phyloP scores from a whole-genome alignment of 2,888 invertebrate genomes.

The Monochamus alternatus region DNA sequence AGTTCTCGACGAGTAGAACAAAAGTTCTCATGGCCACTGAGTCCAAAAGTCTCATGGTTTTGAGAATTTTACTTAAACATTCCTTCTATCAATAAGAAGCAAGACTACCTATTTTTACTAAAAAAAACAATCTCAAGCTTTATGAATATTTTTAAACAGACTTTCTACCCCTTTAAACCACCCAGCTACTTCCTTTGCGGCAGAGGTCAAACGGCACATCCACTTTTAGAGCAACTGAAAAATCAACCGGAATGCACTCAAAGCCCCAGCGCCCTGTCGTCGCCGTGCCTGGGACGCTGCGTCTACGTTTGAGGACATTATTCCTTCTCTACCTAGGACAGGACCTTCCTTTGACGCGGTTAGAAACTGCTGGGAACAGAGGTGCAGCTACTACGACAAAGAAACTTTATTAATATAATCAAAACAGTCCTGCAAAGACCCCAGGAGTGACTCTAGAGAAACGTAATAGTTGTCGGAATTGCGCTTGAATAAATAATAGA shows the following conservation, averaged over 20 bases:
- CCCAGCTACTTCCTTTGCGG: neutral
- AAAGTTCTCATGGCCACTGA: too few species aligned
- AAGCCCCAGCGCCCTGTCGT: neutral
- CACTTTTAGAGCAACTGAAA: constrained; percentile 16
- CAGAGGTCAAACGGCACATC: constrained; percentile 8
- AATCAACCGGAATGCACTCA: constrained; percentile 16
- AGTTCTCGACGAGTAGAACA: too few species aligned
- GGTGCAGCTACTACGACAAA: neutral
- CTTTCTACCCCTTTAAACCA: neutral
- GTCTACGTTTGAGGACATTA: neutral
- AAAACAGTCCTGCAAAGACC: neutral
- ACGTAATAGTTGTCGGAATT: too few species aligned
- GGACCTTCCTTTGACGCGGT: neutral
- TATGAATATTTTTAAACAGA: neutral
- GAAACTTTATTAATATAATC: neutral
- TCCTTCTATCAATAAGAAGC: too few species aligned
- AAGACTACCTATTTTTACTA: too few species aligned
- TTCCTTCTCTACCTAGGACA: neutral
- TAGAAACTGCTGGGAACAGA: neutral
- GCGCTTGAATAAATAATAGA: too few species aligned
- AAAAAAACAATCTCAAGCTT: too few species aligned
- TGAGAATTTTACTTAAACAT: too few species aligned
- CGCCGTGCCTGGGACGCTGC: neutral
- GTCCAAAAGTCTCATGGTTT: too few species aligned
- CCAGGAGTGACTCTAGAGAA: too few species aligned